phyloP scores from a whole-genome alignment of 1,140 invertebrate species.

The Homarus americanus region DNA sequence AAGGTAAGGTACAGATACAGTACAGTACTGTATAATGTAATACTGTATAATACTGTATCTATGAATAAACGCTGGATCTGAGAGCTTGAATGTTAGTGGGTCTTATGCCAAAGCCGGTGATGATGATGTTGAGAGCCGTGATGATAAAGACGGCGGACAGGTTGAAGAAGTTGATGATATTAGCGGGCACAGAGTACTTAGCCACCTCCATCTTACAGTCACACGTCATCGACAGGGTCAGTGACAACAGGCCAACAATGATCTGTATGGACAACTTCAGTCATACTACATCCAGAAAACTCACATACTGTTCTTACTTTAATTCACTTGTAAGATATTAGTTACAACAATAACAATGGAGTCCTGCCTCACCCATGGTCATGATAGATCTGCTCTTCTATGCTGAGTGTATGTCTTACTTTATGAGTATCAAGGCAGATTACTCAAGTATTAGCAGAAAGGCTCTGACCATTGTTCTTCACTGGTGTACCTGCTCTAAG shows the following conservation, averaged over 20 bases:
- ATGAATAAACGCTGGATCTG: not conserved
- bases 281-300: not conserved
- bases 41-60: too few species aligned
- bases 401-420: too few species aligned
- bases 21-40: not conserved
- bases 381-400: too few species aligned
- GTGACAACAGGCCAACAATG: slow-evolving; percentile 83
- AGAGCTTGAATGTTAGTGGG: not conserved
- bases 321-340: too few species aligned
- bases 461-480: too few species aligned
- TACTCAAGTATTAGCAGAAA: too few species aligned
- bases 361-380: too few species aligned
- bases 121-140: slow-evolving; percentile 87
- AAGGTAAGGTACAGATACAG: too few species aligned
- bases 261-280: slow-evolving; percentile 75
- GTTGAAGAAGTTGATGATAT: slow-evolving; percentile 85
- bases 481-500: too few species aligned
- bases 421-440: too few species aligned
- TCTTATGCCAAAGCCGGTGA: slow-evolving; percentile 84
- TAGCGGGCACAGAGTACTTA: slow-evolving; percentile 84
- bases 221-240: slow-evolving; percentile 85
- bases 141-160: slow-evolving; percentile 86
- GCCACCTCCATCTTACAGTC: slow-evolving; percentile 86
- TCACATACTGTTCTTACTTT: too few species aligned
- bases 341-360: too few species aligned